Percentiles rank a stretch among this genome's conserved stretches.
Evolutionary conservation across 1,140 invertebrate genomes (phyloP).

Genomic region (Heliconius himera): DNA sequence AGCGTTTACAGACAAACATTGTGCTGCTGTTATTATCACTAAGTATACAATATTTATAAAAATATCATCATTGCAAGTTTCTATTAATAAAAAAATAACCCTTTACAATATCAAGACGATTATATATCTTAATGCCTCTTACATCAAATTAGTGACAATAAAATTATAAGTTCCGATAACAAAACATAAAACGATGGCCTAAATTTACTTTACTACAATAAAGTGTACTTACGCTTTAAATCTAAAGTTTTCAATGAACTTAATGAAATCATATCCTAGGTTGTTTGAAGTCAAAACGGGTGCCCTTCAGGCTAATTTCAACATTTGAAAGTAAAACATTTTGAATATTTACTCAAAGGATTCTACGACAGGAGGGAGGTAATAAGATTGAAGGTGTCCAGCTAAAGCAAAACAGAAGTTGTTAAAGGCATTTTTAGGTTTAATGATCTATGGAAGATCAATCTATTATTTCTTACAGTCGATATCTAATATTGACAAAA

Average conservation of each 20-base stretch:
- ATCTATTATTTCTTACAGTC: background rate
- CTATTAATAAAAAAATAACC: background rate
- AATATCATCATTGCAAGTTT: background rate
- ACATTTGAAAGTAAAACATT: slow-evolving; percentile 25
- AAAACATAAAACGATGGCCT: background rate
- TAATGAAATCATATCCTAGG: slow-evolving; percentile 18
- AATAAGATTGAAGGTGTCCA: slow-evolving; percentile 20
- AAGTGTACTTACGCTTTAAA: slow-evolving; percentile 23
- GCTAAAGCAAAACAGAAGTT: background rate
- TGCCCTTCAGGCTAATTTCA: slow-evolving; percentile 15
- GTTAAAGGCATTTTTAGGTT: background rate
- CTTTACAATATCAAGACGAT: background rate
- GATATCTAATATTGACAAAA: background rate
- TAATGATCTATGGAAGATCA: background rate
- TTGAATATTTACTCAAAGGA: slow-evolving; percentile 27
- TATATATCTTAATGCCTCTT: background rate
- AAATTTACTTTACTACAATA: slow-evolving; percentile 25
- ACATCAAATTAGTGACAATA: slow-evolving; percentile 2
- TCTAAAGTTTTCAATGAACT: slow-evolving; percentile 27
- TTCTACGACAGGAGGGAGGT: slow-evolving; percentile 4
- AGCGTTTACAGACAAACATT: background rate
- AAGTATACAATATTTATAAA: too few species aligned
- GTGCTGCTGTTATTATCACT: too few species aligned
- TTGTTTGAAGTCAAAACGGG: slow-evolving; percentile 20
- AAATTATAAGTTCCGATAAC: slow-evolving; percentile 1